Percentiles rank a stretch among this genome's conserved stretches.
Conservation (phyloP, 2,797 vertebrate species). For the Remorina albescens region DNA sequence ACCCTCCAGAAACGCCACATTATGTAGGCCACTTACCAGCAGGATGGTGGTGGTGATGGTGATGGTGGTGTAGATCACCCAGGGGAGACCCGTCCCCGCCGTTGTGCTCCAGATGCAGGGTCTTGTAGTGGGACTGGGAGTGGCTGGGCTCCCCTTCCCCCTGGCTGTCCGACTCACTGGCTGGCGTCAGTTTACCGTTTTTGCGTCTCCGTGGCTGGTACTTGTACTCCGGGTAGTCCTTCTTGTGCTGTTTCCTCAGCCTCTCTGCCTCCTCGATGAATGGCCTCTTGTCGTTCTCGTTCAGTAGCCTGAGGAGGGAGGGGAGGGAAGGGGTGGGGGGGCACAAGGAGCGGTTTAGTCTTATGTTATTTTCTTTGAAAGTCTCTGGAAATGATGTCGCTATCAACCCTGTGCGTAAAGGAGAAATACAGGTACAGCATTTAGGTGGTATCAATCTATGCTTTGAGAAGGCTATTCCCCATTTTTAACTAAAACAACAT, state of each 20-base stretch:
- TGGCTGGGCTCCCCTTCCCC: constrained; percentile 91
- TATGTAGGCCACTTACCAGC: constrained; percentile 89
- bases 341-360: constrained; percentile 47
- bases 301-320: constrained; percentile 92
- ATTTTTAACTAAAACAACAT: not conserved
- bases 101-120: constrained; percentile 91
- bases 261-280: constrained; percentile 97
- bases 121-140: constrained; percentile 94
- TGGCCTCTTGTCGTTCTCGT: constrained; percentile 95
- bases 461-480: too few species aligned
- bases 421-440: not conserved
- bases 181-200: constrained; percentile 92
- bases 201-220: constrained; percentile 97
- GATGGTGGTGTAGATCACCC: constrained; percentile 91
- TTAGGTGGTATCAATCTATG: not conserved
- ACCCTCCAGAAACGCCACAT: too few species aligned
- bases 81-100: constrained; percentile 88
- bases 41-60: constrained; percentile 81
- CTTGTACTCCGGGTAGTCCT: constrained; percentile 98
- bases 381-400: constrained; percentile 11
- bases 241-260: constrained; percentile 97
- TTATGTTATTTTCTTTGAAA: constrained; percentile 10
- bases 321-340: constrained; percentile 47
- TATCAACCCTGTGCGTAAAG: constrained; percentile 12
- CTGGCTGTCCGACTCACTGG: constrained; percentile 91